A percentile compares a stretch with the other conserved stretches of the same genome.
Conservation (phyloP, 2,888 invertebrate genomes). For the Stomorhina lunata region DNA sequence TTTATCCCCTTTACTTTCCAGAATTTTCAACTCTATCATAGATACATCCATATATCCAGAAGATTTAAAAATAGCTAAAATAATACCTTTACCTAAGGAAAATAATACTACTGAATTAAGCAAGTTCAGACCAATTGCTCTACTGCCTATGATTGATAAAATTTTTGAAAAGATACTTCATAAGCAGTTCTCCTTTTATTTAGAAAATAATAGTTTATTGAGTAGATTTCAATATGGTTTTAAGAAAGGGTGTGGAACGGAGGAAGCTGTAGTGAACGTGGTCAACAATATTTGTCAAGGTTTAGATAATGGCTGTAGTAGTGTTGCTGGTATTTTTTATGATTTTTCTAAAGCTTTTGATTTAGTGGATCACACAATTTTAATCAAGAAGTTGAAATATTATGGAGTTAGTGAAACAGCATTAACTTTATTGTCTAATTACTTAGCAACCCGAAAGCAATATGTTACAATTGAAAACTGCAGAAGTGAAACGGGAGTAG, state of each 20-base stretch:
- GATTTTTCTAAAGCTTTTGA: slow-evolving; percentile 21
- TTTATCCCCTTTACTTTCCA: too few species aligned
- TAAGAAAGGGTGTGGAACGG: too few species aligned
- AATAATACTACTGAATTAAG: background rate
- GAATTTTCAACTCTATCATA: background rate
- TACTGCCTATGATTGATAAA: background rate
- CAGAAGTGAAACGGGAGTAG: too few species aligned
- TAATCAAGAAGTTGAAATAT: background rate
- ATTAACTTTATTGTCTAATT: background rate
- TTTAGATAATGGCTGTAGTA: background rate
- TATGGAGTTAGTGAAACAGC: background rate
- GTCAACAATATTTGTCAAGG: too few species aligned
- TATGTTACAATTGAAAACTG: background rate
- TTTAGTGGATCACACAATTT: background rate
- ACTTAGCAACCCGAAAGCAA: background rate
- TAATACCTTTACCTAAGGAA: too few species aligned
- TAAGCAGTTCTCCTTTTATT: too few species aligned
- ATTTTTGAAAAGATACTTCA: background rate
- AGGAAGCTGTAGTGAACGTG: too few species aligned
- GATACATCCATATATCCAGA: background rate
- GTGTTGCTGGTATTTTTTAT: too few species aligned
- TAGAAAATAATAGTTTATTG: too few species aligned
- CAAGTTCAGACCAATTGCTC: background rate
- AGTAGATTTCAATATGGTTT: too few species aligned
- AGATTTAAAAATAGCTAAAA: background rate